These are phyloP conservation scores for Emys orbicularis DNA, from an alignment of 2,797 vertebrate species.

Conservation along the genomic window DNA sequence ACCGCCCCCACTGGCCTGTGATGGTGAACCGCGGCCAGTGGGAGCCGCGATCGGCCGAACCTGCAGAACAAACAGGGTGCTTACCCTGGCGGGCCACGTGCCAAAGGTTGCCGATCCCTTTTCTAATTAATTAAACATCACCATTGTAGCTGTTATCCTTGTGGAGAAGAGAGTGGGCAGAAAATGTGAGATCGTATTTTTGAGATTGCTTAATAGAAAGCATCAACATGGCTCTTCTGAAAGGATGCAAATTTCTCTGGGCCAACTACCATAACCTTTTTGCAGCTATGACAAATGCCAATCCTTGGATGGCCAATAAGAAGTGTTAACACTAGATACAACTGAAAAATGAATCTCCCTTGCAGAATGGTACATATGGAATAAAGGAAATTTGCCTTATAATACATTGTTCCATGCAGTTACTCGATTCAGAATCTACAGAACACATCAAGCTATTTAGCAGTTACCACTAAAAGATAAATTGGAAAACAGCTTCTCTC, in stretches of 20 bases:
- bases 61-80: no score
- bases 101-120: no score
- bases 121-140: conserved; percentile 32
- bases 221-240: not conserved
- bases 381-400: not conserved
- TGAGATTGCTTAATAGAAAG: not conserved
- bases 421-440: not conserved
- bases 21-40: no score
- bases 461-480: not conserved
- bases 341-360: fast-evolving
- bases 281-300: not conserved
- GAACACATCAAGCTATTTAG: not conserved
- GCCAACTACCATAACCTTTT: not conserved
- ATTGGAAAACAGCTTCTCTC: not conserved
- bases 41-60: no score
- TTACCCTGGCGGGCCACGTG: no score
- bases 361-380: not conserved
- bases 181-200: not conserved
- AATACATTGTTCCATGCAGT: not conserved
- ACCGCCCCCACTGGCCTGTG: no score
- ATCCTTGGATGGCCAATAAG: not conserved
- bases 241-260: not conserved
- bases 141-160: not conserved
- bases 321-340: not conserved
- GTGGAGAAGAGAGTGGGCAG: not conserved